Percentiles rank a stretch among this genome's conserved stretches.
phyloP scores from a whole-genome alignment of 2,888 invertebrate species.

The Lochmaea crataegi region DNA sequence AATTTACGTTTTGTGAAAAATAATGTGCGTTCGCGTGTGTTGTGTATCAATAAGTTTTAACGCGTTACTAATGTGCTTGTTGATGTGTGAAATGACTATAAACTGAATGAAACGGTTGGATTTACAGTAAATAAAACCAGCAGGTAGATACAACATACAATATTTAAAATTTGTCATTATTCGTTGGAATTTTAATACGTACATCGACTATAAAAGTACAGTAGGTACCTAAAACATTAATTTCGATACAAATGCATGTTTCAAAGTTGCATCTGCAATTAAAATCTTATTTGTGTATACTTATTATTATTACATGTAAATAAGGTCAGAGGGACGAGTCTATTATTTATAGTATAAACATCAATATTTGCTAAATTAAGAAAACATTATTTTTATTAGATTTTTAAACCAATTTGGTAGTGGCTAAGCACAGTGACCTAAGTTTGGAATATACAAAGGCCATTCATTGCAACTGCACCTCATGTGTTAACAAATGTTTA shows the following conservation, averaged over 20 bases:
- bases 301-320: not conserved
- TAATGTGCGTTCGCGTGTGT: not conserved
- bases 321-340: no score
- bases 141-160: not conserved
- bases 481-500: not conserved
- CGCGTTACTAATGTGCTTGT: not conserved
- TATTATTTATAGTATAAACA: not conserved
- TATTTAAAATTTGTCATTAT: not conserved
- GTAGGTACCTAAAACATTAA: not conserved
- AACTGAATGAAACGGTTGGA: not conserved
- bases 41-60: not conserved
- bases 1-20: not conserved
- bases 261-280: not conserved
- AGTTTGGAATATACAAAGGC: not conserved
- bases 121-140: constrained; percentile 1
- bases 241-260: not conserved
- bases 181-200: not conserved
- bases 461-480: not conserved
- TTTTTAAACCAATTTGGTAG: no score
- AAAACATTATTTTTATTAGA: not conserved
- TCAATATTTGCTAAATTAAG: not conserved
- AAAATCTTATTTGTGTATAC: not conserved
- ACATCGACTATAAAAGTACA: not conserved
- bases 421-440: no score
- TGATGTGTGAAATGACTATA: constrained; percentile 1